Base-by-base conservation (phyloP, 92 coral and sea anemone genomes). In the Parazoanthus atlanticus region DNA sequence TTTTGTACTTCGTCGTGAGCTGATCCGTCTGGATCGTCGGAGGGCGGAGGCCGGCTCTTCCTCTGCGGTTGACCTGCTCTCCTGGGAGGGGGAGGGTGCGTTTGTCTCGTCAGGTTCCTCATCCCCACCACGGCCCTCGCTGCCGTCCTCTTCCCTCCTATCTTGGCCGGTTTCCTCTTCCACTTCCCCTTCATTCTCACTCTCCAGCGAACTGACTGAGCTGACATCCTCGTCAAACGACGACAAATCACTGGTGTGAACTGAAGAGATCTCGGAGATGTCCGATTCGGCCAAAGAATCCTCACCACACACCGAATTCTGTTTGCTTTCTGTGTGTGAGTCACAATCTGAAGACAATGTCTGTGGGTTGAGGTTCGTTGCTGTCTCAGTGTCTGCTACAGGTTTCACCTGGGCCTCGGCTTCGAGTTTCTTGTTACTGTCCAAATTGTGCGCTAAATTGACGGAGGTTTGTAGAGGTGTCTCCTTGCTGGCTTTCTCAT, bases 181-280 rank as follows among this genome's bases (percentile, higher is more conserved):
- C 38, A 86, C 92, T 2, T 52, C 78, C 6, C 43, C 81, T 13
- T 88, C 88, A 67, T 88, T 78, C 90, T 86, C 86, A 1, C 74
- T 88, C 76, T 89, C 91, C 64, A 54, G 66, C 17, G 90, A 74
- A 25, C 94, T 91, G 9, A 73, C 82, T 33, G 98, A 93, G 82
- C 95, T 95, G 19, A 93, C 92, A 33, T 96, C 95, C 29, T 92
- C 99, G 28, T 96, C 97, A 87, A 97, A 93, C 16, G 99, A 97
- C 2, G 99, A 97, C 91, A 97, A 89, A 89, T 97, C 99, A 67
- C 99, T 97, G 11, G 99, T 97, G 86, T 97, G 99, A 33, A 97
- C 99, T 16, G 99, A 97, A 17, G 97, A 94, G 25, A 97, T 98
- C 54, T 95, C 98, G 1, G 99, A 95, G 29, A 97, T 90, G 81